Percentiles rank a stretch among this genome's conserved stretches.
Conservation (phyloP, 2,797 vertebrate species). For the Poeciliopsis gracilis region DNA sequence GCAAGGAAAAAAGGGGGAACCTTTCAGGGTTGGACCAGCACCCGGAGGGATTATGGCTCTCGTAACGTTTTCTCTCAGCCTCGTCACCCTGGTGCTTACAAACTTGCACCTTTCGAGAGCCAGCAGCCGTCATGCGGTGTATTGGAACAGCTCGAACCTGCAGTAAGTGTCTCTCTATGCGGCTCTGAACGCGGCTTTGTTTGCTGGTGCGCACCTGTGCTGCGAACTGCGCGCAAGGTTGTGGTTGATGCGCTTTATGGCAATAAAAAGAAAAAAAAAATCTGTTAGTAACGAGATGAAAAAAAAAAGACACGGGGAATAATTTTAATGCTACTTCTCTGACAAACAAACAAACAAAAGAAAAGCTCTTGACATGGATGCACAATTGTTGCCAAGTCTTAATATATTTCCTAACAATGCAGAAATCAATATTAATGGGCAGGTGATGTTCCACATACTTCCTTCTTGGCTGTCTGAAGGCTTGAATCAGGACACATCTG, state of each 20-base stretch:
- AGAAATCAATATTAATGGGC: neutral
- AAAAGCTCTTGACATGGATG: neutral
- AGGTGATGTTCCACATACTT: neutral
- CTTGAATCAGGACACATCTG: neutral
- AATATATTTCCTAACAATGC: neutral
- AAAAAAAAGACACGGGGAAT: neutral
- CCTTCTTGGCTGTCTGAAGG: neutral
- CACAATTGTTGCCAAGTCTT: neutral
- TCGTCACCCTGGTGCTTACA: conserved; percentile 76
- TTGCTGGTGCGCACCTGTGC: conserved; percentile 38
- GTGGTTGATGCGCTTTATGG: neutral
- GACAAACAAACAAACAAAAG: neutral
- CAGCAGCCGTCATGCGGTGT: conserved; percentile 80
- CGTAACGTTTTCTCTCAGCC: conserved; percentile 74
- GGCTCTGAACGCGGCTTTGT: conserved; percentile 13
- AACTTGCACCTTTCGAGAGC: conserved; percentile 74
- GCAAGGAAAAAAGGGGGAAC: conserved; percentile 26
- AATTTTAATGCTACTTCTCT: neutral
- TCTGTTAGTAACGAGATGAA: neutral
- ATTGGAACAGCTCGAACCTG: conserved; percentile 83
- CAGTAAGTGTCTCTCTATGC: conserved; percentile 68
- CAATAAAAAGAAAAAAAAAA: neutral
- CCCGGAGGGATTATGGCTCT: conserved; percentile 77
- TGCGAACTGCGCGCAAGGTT: conserved; percentile 14
- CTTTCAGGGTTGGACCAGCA: conserved; percentile 51